phyloP scores from a whole-genome alignment of 2,113 vertebrate genomes.

The Cyrtonyx montezumae region DNA sequence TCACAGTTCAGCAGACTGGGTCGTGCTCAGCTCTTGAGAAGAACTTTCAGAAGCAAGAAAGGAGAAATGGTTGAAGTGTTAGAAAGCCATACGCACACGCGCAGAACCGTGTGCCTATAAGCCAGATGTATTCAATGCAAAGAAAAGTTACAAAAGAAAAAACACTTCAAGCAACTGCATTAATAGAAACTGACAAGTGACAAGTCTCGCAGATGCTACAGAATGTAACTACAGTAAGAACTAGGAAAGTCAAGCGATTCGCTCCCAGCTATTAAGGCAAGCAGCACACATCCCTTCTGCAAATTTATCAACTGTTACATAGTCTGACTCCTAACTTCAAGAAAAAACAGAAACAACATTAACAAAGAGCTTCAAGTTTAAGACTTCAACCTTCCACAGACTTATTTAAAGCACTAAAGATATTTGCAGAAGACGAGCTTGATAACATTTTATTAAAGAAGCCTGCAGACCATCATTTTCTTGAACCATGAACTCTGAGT shows the following conservation, averaged over 20 bases:
- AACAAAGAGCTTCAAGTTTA: neutral
- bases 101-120: neutral
- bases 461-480: neutral
- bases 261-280: neutral
- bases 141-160: neutral
- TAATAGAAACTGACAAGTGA: neutral
- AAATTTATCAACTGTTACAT: neutral
- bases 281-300: accelerated
- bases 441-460: neutral
- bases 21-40: neutral
- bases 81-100: too few species aligned
- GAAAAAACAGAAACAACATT: neutral
- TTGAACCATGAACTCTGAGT: constrained; percentile 14
- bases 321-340: neutral
- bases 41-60: neutral
- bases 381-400: neutral
- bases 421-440: neutral
- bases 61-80: neutral
- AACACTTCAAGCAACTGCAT: neutral
- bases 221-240: neutral
- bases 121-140: neutral
- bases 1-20: neutral
- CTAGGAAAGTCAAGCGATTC: neutral
- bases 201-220: neutral
- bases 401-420: neutral